A percentile compares a stretch with the other conserved stretches of the same genome.
Conservation (phyloP, 2,888 invertebrate genomes). For the Rhimphoctona megacephalus region DNA sequence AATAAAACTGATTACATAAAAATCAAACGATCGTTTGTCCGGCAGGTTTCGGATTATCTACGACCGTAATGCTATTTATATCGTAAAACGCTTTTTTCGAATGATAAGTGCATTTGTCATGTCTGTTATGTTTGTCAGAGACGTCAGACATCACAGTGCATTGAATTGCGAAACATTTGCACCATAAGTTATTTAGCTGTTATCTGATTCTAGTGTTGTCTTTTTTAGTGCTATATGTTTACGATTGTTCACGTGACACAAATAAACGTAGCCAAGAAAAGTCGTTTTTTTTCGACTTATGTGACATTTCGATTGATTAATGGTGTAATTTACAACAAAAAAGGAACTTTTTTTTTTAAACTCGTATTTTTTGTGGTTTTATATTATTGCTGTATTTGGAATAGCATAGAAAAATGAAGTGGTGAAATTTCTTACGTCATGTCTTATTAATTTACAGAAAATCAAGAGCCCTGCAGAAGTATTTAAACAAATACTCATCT, state of each 20-base stretch:
- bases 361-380: not conserved
- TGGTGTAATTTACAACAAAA: not conserved
- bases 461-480: not conserved
- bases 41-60: not conserved
- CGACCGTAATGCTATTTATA: constrained; percentile 1
- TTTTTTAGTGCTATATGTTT: not conserved
- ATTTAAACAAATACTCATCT: constrained; percentile 55
- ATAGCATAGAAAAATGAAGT: not conserved
- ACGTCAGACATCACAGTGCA: not conserved
- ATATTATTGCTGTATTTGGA: not conserved
- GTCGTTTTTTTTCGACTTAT: not conserved
- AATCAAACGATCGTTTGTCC: not conserved
- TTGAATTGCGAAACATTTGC: constrained; percentile 8
- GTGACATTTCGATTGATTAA: not conserved
- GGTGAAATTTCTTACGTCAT: too few species aligned
- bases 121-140: not conserved
- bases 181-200: not conserved
- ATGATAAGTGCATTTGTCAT: not conserved
- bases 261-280: not conserved
- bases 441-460: constrained; percentile 3
- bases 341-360: not conserved
- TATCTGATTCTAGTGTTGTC: not conserved
- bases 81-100: not conserved
- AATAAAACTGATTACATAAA: constrained; percentile 4
- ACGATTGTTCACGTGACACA: not conserved